Evolutionary conservation across 1,140 invertebrate species (phyloP).

Genomic region (Acromyrmex echinatior): DNA sequence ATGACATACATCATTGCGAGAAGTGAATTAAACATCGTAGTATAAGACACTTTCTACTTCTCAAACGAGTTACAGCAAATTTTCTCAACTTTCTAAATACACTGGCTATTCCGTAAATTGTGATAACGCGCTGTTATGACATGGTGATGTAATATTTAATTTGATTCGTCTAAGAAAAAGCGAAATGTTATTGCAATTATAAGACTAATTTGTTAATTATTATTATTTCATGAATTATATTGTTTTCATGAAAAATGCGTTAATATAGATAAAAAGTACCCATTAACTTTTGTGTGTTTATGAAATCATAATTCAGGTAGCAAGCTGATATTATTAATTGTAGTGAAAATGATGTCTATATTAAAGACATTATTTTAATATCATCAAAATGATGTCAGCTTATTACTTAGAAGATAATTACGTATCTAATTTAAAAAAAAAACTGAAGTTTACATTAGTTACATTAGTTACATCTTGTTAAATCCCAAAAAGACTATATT

Average conservation of each 20-base stretch:
- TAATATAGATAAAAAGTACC: too few relatives aligned
- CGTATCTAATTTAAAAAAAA: too few relatives aligned
- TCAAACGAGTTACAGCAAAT: constrained; percentile 31
- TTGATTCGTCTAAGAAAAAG: neutral
- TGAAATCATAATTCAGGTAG: too few relatives aligned
- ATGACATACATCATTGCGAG: constrained; percentile 47
- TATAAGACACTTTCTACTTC: constrained; percentile 34
- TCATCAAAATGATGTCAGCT: too few relatives aligned
- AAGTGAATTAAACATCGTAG: constrained; percentile 46
- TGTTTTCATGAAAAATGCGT: neutral
- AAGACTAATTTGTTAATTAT: neutral
- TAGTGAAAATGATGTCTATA: too few relatives aligned
- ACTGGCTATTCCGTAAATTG: constrained; percentile 13
- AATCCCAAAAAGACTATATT: too few relatives aligned
- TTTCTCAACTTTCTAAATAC: constrained; percentile 28
- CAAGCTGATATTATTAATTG: too few relatives aligned
- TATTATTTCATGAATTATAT: neutral
- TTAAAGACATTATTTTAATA: too few relatives aligned
- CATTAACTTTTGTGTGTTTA: too few relatives aligned
- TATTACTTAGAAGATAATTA: too few relatives aligned
- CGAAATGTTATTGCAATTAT: neutral
- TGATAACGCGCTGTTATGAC: neutral
- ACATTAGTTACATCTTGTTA: too few relatives aligned
- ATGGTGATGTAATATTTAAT: constrained; percentile 1
- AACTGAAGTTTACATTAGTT: too few relatives aligned